Evolutionary conservation across 2,888 invertebrate genomes (phyloP).

Genomic region (Lasioglossum morio): DNA sequence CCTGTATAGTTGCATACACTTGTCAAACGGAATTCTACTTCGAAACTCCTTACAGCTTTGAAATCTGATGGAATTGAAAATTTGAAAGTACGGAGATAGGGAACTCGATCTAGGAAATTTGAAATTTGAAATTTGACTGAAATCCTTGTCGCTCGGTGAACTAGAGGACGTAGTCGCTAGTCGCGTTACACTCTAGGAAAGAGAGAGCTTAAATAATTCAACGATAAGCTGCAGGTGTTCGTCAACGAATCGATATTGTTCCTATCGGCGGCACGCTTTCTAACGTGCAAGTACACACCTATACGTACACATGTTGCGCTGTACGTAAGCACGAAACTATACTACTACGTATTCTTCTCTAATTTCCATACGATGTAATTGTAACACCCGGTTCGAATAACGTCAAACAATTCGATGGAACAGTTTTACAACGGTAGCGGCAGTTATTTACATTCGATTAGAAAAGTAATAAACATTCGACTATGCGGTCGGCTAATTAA

Average conservation of each 20-base stretch:
- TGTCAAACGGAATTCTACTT: no score
- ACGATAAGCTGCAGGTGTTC: slow-evolving; percentile 68
- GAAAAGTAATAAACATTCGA: not conserved
- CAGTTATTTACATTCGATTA: not conserved
- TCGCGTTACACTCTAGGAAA: slow-evolving; percentile 22
- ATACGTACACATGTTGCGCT: slow-evolving; percentile 11
- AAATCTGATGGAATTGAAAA: not conserved
- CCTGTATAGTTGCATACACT: no score
- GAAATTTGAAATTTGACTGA: slow-evolving; percentile 7
- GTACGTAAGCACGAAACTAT: slow-evolving; percentile 27
- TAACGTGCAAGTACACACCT: slow-evolving; percentile 42
- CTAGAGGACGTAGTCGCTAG: slow-evolving; percentile 20
- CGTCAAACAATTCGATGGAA: slow-evolving; percentile 20
- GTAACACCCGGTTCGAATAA: not conserved
- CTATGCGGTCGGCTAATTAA: not conserved
- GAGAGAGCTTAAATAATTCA: slow-evolving; percentile 67
- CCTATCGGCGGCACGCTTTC: slow-evolving; percentile 63
- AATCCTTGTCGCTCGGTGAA: slow-evolving; percentile 44
- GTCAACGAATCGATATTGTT: slow-evolving; percentile 75
- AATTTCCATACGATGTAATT: slow-evolving; percentile 4
- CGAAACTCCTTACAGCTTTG: not conserved
- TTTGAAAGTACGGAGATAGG: not conserved
- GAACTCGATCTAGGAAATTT: slow-evolving; percentile 27
- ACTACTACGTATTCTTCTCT: slow-evolving; percentile 8
- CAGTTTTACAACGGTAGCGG: not conserved